Conservation (phyloP, 1,140 invertebrate species). For the Micrasema longulum region DNA sequence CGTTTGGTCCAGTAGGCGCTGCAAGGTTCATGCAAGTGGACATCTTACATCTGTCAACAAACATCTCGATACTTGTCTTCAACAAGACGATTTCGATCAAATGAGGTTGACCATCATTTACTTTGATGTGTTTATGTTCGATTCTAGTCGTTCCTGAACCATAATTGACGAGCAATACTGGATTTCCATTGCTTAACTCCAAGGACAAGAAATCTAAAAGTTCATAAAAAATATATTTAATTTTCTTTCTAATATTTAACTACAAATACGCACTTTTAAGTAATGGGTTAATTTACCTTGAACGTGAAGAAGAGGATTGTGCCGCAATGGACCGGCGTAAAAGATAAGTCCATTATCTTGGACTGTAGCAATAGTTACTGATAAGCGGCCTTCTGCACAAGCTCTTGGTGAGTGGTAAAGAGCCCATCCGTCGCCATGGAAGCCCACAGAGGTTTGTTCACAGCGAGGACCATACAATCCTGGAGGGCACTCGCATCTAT, state of each 20-base stretch:
- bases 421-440: slow-evolving; percentile 88
- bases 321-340: slow-evolving; percentile 88
- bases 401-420: slow-evolving; percentile 86
- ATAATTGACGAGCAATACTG: slow-evolving; percentile 89
- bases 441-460: slow-evolving; percentile 88
- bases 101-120: slow-evolving; percentile 84
- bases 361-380: slow-evolving; percentile 82
- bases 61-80: slow-evolving; percentile 78
- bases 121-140: slow-evolving; percentile 78
- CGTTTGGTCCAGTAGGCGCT: slow-evolving; percentile 76
- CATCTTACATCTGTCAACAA: slow-evolving; percentile 80
- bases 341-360: slow-evolving; percentile 85
- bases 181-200: slow-evolving; percentile 87
- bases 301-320: slow-evolving; percentile 71
- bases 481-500: slow-evolving; percentile 74
- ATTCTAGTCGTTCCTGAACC: slow-evolving; percentile 84
- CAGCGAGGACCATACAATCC: slow-evolving; percentile 90
- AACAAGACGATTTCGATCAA: slow-evolving; percentile 84
- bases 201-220: slow-evolving; percentile 90
- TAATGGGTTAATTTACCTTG: slow-evolving; percentile 63
- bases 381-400: slow-evolving; percentile 82
- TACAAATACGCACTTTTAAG: too few relatives aligned
- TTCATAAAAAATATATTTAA: slow-evolving; percentile 50
- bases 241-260: too few relatives aligned
- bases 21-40: slow-evolving; percentile 79